These are phyloP conservation scores for Agrypnia vestita DNA, from an alignment of 1,140 invertebrate species.

Conservation along the genomic window DNA sequence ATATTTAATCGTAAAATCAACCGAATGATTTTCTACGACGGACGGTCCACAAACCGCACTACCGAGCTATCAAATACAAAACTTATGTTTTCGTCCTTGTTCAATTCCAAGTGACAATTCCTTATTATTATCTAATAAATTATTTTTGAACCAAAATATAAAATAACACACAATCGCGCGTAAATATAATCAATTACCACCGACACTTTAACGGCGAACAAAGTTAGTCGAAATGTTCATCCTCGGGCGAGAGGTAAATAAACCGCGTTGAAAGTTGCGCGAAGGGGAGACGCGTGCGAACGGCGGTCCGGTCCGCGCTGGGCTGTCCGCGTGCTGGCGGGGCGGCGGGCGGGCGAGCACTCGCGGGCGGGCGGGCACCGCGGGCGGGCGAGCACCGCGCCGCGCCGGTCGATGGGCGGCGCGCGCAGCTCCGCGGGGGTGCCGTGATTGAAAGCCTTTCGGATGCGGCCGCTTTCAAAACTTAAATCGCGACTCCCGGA, in stretches of 20 bases:
- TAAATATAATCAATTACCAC: slow-evolving; percentile 18
- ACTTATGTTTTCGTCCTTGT: too few relatives aligned
- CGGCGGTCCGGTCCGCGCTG: neutral
- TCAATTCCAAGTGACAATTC: neutral
- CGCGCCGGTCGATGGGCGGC: slow-evolving; percentile 63
- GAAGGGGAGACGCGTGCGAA: neutral
- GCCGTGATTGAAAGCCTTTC: slow-evolving; percentile 52
- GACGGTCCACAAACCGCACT: too few relatives aligned
- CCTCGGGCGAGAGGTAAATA: neutral
- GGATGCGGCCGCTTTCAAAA: slow-evolving; percentile 51
- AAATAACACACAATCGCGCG: neutral
- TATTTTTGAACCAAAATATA: neutral
- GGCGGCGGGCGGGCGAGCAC: slow-evolving; percentile 58
- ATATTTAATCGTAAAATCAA: too few relatives aligned
- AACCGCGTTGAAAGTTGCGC: neutral
- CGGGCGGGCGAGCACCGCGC: slow-evolving; percentile 36
- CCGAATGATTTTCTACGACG: too few relatives aligned
- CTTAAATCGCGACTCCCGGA: slow-evolving; percentile 40
- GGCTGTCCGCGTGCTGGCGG: slow-evolving; percentile 62
- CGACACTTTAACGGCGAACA: neutral
- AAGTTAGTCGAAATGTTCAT: slow-evolving; percentile 6
- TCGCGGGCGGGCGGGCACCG: slow-evolving; percentile 60
- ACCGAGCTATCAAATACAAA: too few relatives aligned
- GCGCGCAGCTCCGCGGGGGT: slow-evolving; percentile 28
- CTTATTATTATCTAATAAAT: neutral